Conservation (phyloP, 1,140 invertebrate genomes). For the Mycetomoellerius zeteki region DNA sequence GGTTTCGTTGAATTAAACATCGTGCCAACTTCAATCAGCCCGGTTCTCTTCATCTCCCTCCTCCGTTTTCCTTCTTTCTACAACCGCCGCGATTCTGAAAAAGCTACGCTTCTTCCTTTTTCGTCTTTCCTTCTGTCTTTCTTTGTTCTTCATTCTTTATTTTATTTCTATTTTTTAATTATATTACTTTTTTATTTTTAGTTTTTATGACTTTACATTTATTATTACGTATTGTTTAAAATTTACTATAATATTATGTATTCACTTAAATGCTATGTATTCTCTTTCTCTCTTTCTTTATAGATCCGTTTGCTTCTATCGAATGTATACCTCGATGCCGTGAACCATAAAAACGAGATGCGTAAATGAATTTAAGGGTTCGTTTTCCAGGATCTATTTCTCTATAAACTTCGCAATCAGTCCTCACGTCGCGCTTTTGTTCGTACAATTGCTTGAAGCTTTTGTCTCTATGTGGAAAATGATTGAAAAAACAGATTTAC, state of each 20-base stretch:
- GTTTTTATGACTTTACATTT: no score
- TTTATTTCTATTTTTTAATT: constrained; percentile 19
- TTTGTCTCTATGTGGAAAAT: background rate
- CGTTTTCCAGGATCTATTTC: constrained; percentile 75
- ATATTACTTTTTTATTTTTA: no score
- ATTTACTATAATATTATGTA: no score
- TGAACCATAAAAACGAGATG: constrained; percentile 35
- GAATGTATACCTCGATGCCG: constrained; percentile 29
- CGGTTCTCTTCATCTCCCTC: constrained; percentile 54
- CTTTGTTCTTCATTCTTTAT: background rate
- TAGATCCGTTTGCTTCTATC: background rate
- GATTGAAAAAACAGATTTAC: constrained; percentile 1
- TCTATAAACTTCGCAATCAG: constrained; percentile 80
- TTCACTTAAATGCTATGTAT: no score
- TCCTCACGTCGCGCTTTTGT: constrained; percentile 13
- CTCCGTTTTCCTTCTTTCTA: constrained; percentile 16
- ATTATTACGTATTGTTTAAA: no score
- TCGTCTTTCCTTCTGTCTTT: constrained; percentile 35
- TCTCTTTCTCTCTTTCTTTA: no score
- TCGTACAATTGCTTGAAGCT: background rate
- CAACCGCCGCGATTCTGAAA: constrained; percentile 56
- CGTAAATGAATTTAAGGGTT: constrained; percentile 68
- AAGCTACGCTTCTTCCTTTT: constrained; percentile 71
- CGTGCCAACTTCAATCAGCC: constrained; percentile 81
- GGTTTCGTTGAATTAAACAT: constrained; percentile 85